phyloP scores from a whole-genome alignment of 2,888 invertebrate species.

The Trichogramma dendrolimi region DNA sequence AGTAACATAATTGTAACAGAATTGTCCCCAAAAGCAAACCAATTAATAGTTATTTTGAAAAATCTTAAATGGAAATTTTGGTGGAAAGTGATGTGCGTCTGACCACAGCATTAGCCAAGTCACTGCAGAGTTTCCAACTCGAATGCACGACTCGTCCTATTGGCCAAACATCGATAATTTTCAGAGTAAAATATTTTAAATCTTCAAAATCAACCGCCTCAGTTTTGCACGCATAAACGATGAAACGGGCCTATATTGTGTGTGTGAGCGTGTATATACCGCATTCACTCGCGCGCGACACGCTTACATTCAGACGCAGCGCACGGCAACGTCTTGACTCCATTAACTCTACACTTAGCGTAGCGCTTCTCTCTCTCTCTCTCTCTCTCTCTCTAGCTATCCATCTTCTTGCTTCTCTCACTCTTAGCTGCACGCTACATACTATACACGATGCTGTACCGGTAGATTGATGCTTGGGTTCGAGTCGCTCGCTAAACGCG shows the following conservation, averaged over 20 bases:
- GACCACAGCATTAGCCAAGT: too few relatives aligned
- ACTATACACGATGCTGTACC: constrained; percentile 21
- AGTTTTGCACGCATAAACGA: not conserved
- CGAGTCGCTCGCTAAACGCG: constrained; percentile 51
- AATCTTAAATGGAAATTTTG: too few relatives aligned
- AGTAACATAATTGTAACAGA: too few relatives aligned
- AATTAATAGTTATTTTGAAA: too few relatives aligned
- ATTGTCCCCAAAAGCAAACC: too few relatives aligned
- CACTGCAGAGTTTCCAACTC: too few relatives aligned
- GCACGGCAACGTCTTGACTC: constrained; percentile 46
- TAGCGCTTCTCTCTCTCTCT: constrained; percentile 35
- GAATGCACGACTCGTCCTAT: too few relatives aligned
- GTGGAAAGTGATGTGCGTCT: too few relatives aligned
- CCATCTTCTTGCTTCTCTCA: constrained; percentile 15
- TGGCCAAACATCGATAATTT: too few relatives aligned
- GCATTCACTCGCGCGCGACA: not conserved
- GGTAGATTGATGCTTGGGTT: constrained; percentile 52
- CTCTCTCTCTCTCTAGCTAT: constrained; percentile 7
- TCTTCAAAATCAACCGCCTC: not conserved
- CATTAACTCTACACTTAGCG: constrained; percentile 53
- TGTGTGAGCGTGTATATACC: too few relatives aligned
- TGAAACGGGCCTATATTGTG: not conserved
- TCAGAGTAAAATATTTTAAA: too few relatives aligned
- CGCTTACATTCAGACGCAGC: constrained; percentile 18
- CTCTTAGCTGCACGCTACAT: constrained; percentile 22